Evolutionary conservation across 2,113 vertebrate species (phyloP).

Genomic region (Desmodus rotundus): DNA sequence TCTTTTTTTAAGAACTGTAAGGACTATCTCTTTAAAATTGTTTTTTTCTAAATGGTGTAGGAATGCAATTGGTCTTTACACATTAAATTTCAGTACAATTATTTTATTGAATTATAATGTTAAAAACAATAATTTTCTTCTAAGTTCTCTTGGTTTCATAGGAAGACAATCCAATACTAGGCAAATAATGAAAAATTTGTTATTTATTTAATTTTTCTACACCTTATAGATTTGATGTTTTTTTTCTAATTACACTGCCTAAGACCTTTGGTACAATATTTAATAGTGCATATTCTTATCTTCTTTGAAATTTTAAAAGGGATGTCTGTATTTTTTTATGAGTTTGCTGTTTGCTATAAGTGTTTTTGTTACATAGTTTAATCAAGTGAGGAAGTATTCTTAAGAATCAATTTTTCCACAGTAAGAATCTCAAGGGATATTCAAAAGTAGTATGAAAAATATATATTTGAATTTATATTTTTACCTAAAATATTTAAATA

Average conservation of each 20-base stretch:
- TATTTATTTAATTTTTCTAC: background rate
- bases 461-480: background rate
- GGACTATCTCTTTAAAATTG: background rate
- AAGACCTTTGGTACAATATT: background rate
- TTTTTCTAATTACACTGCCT: background rate
- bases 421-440: background rate
- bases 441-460: background rate
- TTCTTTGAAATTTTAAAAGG: background rate
- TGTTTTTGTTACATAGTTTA: background rate
- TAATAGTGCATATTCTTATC: background rate
- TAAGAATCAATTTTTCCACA: background rate
- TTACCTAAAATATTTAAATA: background rate
- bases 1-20: background rate
- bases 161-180: too few species aligned
- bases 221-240: background rate
- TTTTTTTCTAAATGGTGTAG: background rate
- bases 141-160: too few species aligned
- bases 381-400: background rate
- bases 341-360: background rate
- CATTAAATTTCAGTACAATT: background rate
- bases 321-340: background rate
- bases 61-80: background rate
- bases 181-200: background rate
- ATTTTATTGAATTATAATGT: background rate
- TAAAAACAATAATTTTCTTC: too few species aligned